These are phyloP conservation scores for Sphaerophoria taeniata DNA, from an alignment of 2,888 invertebrate genomes.

Conservation along the genomic window DNA sequence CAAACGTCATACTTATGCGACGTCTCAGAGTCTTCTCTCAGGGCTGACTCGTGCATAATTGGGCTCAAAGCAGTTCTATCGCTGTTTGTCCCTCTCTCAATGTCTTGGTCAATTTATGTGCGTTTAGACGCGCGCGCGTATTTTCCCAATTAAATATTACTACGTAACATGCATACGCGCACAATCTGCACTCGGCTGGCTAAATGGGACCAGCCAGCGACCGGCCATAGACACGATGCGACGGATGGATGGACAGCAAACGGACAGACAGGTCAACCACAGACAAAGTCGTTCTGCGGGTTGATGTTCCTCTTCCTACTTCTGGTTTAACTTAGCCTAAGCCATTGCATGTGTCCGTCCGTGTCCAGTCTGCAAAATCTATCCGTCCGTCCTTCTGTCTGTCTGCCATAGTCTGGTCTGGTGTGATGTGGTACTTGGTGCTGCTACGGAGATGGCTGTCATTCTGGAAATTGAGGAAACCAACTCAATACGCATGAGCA, in stretches of 20 bases:
- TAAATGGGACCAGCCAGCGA: neutral
- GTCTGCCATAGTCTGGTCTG: neutral
- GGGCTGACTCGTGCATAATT: slow-evolving; percentile 62
- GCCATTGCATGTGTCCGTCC: slow-evolving; percentile 36
- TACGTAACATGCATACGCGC: slow-evolving; percentile 80
- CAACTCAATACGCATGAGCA: slow-evolving; percentile 55
- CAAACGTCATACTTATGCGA: slow-evolving; percentile 56
- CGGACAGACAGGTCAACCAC: slow-evolving; percentile 63
- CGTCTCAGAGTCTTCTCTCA: slow-evolving; percentile 25
- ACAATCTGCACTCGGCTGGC: slow-evolving; percentile 1
- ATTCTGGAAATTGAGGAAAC: slow-evolving; percentile 58
- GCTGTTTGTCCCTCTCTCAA: slow-evolving; percentile 43
- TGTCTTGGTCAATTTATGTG: slow-evolving; percentile 79
- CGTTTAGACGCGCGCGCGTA: slow-evolving; percentile 80
- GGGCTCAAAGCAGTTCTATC: slow-evolving; percentile 69
- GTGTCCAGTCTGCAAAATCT: slow-evolving; percentile 34
- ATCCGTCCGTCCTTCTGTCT: slow-evolving; percentile 44
- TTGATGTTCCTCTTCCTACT: slow-evolving; percentile 53
- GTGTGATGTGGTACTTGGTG: slow-evolving; percentile 24
- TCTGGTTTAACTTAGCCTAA: slow-evolving; percentile 32
- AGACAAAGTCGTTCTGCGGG: slow-evolving; percentile 41
- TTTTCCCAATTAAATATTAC: slow-evolving; percentile 82
- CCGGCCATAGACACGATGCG: slow-evolving; percentile 45
- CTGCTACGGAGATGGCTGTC: slow-evolving; percentile 67
- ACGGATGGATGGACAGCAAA: slow-evolving; percentile 71